phyloP scores from a whole-genome alignment of 2,888 invertebrate species.

The Tipula unca region DNA sequence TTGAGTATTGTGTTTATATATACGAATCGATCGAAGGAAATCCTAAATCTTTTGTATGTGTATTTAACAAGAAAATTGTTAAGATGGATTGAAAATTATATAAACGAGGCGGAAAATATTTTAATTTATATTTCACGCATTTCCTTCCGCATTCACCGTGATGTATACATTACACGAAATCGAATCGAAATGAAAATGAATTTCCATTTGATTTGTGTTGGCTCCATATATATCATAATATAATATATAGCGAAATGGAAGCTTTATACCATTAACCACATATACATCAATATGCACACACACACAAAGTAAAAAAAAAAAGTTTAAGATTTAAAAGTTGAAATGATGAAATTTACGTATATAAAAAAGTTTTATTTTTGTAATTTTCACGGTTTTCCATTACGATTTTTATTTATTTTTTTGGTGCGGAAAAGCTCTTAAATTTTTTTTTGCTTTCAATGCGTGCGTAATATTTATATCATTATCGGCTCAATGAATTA shows the following conservation, averaged over 20 bases:
- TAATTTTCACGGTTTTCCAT: not conserved
- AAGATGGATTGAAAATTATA: slow-evolving; percentile 1
- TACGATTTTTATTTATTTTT: not conserved
- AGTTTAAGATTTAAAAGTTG: not conserved
- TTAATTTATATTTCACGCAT: slow-evolving; percentile 8
- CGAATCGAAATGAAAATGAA: not conserved
- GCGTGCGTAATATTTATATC: not conserved
- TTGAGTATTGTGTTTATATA: not conserved
- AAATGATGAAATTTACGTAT: not conserved
- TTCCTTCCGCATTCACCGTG: not conserved
- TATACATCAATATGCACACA: not conserved
- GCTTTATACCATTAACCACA: not conserved
- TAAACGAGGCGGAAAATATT: not conserved
- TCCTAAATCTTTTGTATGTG: not conserved
- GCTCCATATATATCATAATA: not conserved
- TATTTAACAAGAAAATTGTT: not conserved
- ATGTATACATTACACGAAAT: not conserved
- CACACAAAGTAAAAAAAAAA: not conserved
- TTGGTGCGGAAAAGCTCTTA: not conserved
- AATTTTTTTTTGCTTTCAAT: not conserved
- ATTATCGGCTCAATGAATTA: not conserved
- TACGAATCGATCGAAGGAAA: not conserved
- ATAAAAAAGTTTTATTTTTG: not conserved
- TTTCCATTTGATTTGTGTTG: not conserved
- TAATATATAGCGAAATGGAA: not conserved